Evolutionary conservation across 2,888 invertebrate genomes (phyloP), one percentile per base, ranked within the genome.

Genomic region (Cremastobaeus sp.): DNA sequence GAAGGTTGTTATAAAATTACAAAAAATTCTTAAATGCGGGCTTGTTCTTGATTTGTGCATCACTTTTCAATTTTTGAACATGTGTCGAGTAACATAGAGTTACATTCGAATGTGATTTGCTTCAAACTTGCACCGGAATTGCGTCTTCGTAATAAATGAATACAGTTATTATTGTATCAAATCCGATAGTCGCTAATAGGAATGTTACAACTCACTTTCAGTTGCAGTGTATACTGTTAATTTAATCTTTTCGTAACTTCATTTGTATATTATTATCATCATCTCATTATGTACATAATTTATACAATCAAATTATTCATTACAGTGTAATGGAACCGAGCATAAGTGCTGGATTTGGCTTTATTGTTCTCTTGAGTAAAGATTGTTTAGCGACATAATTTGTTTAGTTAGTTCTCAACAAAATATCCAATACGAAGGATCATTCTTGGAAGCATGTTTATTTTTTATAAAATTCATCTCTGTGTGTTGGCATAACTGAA

Each of bases 171-270:
- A 66, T 11, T 54, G 52, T 60, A 69, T 69, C 68, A 69, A 69
- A 69, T 69, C 68, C 68, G 32, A 69, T 69, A 69, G 68, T 69
- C 59, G 59, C 52, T 69, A 69, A 35, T 69, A 69, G 68, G 68
- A 69, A 69, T 69, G 37, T 50, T 69, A 69, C 68, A 69, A 59
- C 68, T 59, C 32, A 30, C 20, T 45, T 37, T 34, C 37, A 59
- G 68, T 52, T 60, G 68, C 15, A 59, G 25, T 59, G 15, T 66
- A 39, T 55, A 55, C 47, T 69, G 59, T 52, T 69, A 43, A 69
- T 59, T n/a, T n/a, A n/a, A 52, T 52, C 35, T 57, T 60, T 30
- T 41, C 41, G 28, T 34, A 48, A 47, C 34, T 62, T 69, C 52
- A 47, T 54, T 69, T 52, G 59, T 48, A 47, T 66, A 66, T 54